Evolutionary conservation across 2,797 vertebrate species (phyloP).

Genomic region (Melanotaenia boesemani): DNA sequence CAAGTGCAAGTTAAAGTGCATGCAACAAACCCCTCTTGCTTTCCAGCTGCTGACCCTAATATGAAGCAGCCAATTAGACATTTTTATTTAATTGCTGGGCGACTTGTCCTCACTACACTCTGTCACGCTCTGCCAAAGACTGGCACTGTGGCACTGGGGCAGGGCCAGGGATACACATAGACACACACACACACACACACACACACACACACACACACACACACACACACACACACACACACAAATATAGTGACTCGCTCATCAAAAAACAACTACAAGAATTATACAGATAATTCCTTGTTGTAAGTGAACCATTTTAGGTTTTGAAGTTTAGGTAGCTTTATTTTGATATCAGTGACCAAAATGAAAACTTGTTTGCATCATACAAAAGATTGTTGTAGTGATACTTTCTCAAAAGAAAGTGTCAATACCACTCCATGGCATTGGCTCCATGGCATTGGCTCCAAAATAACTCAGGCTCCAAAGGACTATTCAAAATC

Average conservation of each 20-base stretch:
- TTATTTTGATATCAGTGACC: constrained; percentile 40
- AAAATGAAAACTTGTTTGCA: constrained; percentile 30
- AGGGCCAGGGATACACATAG: constrained; percentile 84
- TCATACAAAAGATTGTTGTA: not conserved
- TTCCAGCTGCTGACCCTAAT: constrained; percentile 94
- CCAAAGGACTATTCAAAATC: not conserved
- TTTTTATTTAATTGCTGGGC: constrained; percentile 93
- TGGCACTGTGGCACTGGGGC: constrained; percentile 75
- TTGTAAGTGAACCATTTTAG: constrained; percentile 49
- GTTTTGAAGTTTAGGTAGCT: constrained; percentile 31
- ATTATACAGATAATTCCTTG: constrained; percentile 48
- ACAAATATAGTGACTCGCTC: constrained; percentile 14
- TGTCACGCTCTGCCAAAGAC: constrained; percentile 67
- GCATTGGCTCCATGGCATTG: not conserved
- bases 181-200: constrained; percentile 82
- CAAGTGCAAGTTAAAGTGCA: constrained; percentile 66
- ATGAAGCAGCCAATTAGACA: constrained; percentile 94
- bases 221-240: constrained; percentile 66
- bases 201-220: constrained; percentile 72
- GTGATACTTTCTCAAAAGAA: not conserved
- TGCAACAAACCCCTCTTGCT: constrained; percentile 86
- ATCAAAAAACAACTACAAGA: constrained; percentile 36
- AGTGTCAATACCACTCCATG: not conserved
- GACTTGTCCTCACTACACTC: constrained; percentile 76
- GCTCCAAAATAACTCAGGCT: not conserved